Evolutionary conservation across 1,140 invertebrate genomes (phyloP).

Genomic region (Subanguina moxae): DNA sequence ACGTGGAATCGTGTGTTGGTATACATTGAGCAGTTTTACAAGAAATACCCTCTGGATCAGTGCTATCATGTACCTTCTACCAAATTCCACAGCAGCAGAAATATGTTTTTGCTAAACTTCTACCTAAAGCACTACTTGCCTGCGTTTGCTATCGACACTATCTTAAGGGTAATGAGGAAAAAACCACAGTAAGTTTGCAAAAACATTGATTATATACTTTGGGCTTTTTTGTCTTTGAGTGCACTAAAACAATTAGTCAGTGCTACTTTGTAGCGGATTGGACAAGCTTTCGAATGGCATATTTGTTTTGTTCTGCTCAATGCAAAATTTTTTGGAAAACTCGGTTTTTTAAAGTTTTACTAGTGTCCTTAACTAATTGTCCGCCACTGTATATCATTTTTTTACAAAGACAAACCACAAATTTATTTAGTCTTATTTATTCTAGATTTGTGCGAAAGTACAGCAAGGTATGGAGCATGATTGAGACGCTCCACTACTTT

Average conservation of each 20-base stretch:
- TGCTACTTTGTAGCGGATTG: too few relatives aligned
- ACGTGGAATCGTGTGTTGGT: conserved; percentile 49
- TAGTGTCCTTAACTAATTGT: too few relatives aligned
- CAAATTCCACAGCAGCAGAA: conserved; percentile 45
- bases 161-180: conserved; percentile 27
- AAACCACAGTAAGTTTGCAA: conserved; percentile 47
- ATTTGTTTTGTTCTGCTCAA: too few relatives aligned
- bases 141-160: conserved; percentile 45
- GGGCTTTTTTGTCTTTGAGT: too few relatives aligned
- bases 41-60: conserved; percentile 53
- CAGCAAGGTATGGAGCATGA: conserved; percentile 55
- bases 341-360: too few relatives aligned
- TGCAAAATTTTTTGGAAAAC: too few relatives aligned
- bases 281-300: too few relatives aligned
- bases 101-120: conserved; percentile 51
- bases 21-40: conserved; percentile 51
- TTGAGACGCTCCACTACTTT: conserved; percentile 58
- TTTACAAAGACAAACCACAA: too few relatives aligned
- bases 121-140: conserved; percentile 54
- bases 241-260: too few relatives aligned
- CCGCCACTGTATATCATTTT: too few relatives aligned
- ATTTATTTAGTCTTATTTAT: too few relatives aligned
- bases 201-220: too few relatives aligned
- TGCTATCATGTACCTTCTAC: conserved; percentile 53
- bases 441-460: conserved; percentile 53